phyloP scores from a whole-genome alignment of 2,888 invertebrate species.

The Philaethria dido region DNA sequence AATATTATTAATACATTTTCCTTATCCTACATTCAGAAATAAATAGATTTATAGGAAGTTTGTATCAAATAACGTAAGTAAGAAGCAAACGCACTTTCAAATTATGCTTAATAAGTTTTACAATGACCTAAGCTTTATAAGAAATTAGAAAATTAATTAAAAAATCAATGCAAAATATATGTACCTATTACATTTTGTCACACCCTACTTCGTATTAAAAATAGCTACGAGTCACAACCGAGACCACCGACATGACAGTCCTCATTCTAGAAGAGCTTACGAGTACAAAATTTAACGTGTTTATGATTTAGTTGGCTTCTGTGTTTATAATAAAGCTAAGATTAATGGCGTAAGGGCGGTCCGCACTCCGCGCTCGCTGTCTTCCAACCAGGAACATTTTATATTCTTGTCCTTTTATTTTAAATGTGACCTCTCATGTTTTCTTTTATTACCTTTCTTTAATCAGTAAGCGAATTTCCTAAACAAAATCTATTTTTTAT shows the following conservation, averaged over 20 bases:
- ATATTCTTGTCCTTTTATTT: conserved; percentile 68
- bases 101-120: no score
- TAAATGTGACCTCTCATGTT: conserved; percentile 63
- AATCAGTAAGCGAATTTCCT: conserved; percentile 45
- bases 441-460: conserved; percentile 68
- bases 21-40: no score
- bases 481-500: neutral
- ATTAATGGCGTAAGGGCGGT: conserved; percentile 68
- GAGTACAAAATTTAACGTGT: conserved; percentile 64
- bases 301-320: conserved; percentile 73
- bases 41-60: no score
- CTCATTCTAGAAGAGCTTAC: conserved; percentile 52
- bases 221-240: conserved; percentile 31
- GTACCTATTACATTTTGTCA: neutral
- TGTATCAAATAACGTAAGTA: no score
- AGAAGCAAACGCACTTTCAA: no score
- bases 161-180: neutral
- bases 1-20: no score
- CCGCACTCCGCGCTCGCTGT: conserved; percentile 53
- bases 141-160: no score
- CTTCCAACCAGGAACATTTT: conserved; percentile 70
- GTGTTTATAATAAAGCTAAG: conserved; percentile 78
- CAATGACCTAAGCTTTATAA: no score
- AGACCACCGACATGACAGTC: conserved; percentile 36
- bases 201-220: conserved; percentile 16